A percentile compares a stretch with the other conserved stretches of the same genome.
These are phyloP conservation scores for Suncus etruscus DNA, from an alignment of 2,113 vertebrate species.

Conservation along the genomic window DNA sequence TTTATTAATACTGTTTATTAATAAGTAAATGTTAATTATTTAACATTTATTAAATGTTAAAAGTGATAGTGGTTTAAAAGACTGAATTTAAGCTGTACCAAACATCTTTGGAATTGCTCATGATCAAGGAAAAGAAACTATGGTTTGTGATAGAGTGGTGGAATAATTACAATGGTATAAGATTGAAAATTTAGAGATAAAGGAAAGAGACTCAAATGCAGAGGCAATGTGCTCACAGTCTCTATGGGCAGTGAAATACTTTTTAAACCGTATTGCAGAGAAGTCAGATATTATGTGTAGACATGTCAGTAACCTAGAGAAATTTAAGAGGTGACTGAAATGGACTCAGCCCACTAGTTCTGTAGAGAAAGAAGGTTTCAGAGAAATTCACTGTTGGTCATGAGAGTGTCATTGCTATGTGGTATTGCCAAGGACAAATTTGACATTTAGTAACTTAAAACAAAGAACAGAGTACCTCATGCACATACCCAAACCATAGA, in stretches of 20 bases:
- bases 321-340: conserved; percentile 17
- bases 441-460: neutral
- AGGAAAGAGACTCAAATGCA: conserved; percentile 10
- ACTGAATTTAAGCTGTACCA: neutral
- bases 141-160: neutral
- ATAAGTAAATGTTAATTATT: neutral
- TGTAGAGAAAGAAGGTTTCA: neutral
- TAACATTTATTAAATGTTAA: conserved; percentile 11
- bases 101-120: conserved; percentile 18
- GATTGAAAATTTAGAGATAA: neutral
- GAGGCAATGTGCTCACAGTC: conserved; percentile 19
- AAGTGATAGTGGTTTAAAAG: conserved; percentile 30
- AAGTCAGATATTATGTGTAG: conserved; percentile 43
- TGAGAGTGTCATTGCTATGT: neutral
- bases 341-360: neutral
- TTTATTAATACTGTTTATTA: no score
- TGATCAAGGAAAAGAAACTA: neutral
- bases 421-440: no score
- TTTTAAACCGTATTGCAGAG: conserved; percentile 54
- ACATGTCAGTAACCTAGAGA: conserved; percentile 43
- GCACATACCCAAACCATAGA: neutral
- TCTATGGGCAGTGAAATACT: conserved; percentile 47
- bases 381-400: neutral
- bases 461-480: neutral
- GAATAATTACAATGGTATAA: neutral